These are phyloP conservation scores for Euproctis similis DNA, from an alignment of 2,888 invertebrate species.

Conservation along the genomic window DNA sequence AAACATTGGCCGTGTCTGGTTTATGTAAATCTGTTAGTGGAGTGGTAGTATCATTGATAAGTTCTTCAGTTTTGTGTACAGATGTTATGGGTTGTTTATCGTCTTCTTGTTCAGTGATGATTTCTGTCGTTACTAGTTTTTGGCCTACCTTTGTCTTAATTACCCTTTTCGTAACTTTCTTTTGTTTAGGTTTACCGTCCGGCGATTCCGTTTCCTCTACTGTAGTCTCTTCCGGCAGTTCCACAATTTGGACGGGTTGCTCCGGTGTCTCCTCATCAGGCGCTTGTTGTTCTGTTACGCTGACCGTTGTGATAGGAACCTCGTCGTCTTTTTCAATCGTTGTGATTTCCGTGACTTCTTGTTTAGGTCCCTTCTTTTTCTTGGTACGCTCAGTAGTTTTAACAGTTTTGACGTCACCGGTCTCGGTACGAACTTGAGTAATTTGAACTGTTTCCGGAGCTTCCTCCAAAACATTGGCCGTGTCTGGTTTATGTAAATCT, in stretches of 20 bases:
- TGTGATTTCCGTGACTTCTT: constrained; percentile 6
- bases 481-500: constrained; percentile 7
- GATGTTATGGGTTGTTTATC: constrained; percentile 1
- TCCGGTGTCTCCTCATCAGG: background rate
- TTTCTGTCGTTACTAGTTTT: constrained; percentile 40
- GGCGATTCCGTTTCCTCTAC: constrained; percentile 13
- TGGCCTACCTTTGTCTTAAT: constrained; percentile 36
- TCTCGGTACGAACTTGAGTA: constrained; percentile 4
- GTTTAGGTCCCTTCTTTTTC: constrained; percentile 5
- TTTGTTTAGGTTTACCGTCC: constrained; percentile 7
- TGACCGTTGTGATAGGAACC: constrained; percentile 31
- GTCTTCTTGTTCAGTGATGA: constrained; percentile 31
- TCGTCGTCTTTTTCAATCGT: constrained; percentile 7
- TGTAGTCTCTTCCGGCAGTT: background rate
- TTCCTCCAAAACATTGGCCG: constrained; percentile 2
- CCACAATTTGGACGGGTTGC: background rate
- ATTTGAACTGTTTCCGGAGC: constrained; percentile 6
- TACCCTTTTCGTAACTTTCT: constrained; percentile 16
- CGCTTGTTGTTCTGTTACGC: constrained; percentile 4
- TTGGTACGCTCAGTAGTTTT: constrained; percentile 6
- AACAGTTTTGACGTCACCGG: constrained; percentile 3
- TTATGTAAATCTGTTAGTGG: background rate
- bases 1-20: background rate
- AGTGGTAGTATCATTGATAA: no score
- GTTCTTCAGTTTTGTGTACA: no score